Percentiles rank a stretch among this genome's conserved stretches.
Evolutionary conservation across 2,888 invertebrate species (phyloP).

Genomic region (Rhingia rostrata): DNA sequence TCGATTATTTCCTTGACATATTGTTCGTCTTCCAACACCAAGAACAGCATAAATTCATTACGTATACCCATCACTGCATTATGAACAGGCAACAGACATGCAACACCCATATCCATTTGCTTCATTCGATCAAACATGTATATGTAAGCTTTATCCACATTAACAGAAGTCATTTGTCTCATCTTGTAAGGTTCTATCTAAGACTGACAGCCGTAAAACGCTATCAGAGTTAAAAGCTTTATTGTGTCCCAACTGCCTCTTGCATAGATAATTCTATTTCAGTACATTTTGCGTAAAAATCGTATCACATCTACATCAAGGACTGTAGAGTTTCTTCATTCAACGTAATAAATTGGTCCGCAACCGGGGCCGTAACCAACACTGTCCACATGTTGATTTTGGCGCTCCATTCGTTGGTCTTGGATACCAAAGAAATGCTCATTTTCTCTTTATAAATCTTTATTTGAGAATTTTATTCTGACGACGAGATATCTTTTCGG

Average conservation of each 20-base stretch:
- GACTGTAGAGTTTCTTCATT: neutral
- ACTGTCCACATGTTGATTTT: slow-evolving; percentile 39
- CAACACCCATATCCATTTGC: too few relatives aligned
- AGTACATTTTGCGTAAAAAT: neutral
- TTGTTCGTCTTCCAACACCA: too few relatives aligned
- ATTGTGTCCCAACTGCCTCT: slow-evolving; percentile 6
- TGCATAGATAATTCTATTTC: slow-evolving; percentile 8
- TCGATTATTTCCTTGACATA: too few relatives aligned
- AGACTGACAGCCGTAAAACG: neutral
- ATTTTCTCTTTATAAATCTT: slow-evolving; percentile 37
- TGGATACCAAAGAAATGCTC: neutral
- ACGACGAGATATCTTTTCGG: neutral
- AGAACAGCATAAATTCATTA: too few relatives aligned
- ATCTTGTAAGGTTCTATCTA: too few relatives aligned
- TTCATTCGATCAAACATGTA: too few relatives aligned
- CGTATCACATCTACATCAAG: neutral
- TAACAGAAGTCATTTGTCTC: too few relatives aligned
- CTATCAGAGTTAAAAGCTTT: slow-evolving; percentile 3
- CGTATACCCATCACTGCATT: too few relatives aligned
- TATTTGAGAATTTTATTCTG: slow-evolving; percentile 28
- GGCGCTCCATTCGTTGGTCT: neutral
- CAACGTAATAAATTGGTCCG: neutral
- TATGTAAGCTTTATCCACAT: too few relatives aligned
- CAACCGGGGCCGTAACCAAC: too few relatives aligned
- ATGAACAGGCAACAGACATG: too few relatives aligned